Base-by-base conservation (phyloP, 2,888 invertebrate genomes). In the Neocrepidodera transversa region DNA sequence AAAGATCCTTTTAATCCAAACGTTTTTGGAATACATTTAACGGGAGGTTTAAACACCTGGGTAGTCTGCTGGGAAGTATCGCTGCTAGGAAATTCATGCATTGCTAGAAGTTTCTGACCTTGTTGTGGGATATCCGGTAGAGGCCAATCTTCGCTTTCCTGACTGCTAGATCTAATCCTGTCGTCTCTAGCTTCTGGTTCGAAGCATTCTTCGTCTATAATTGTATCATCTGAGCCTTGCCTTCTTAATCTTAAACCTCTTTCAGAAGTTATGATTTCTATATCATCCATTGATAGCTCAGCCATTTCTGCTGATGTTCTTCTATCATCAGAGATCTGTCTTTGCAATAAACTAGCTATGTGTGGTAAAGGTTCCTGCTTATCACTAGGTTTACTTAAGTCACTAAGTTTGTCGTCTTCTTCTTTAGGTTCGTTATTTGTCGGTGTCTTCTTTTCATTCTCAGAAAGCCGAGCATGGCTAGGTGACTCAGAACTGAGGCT, bases 401-500 rank as follows among this genome's bases (percentile, higher is more conserved):
- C 74, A 36, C 69, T 70, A 7, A 63, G 64, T 62, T 64, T 69
- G 36, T 66, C 67, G 7, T 62, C 62, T 55, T 60, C 59, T 13
- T 55, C 57, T 16, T 60, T 58, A 17, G 52, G 14, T 32, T 61
- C 60, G 32, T 68, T 69, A 62, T 73, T 74, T 2, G 73, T 75
- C 4, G 74, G 71, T 2, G 73, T 74, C 65, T 77, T 78, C 63
- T 78, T 80, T 11, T 78, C 76, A 13, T 74, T 71, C 55, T 76
- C 78, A 0, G 77, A 89, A n/a, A 86, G 86, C 35, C 87, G 82
- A 7, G 88, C 88, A 68, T 89, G 86, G 71, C 89, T 89, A 0
- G 91, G 89, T 0, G 92, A 91, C 77, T 92, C 93, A 0, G 93
- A 93, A 69, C 92, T 92, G 18, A 92, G 81, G 74, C 92, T 92